These are phyloP conservation scores for Caiman crocodilus DNA, from an alignment of 2,797 vertebrate species.

Conservation along the genomic window DNA sequence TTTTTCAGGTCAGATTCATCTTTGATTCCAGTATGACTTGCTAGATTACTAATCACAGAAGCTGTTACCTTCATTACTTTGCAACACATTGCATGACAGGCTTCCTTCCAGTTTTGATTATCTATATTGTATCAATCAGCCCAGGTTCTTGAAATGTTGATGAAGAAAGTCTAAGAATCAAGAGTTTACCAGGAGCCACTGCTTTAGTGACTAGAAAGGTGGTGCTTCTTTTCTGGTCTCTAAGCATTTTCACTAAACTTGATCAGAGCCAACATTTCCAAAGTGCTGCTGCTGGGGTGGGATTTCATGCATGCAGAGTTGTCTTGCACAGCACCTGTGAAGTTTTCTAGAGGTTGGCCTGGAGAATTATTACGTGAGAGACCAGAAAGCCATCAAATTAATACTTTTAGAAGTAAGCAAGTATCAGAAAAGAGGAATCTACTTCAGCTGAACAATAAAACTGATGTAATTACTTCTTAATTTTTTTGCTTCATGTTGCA, in stretches of 20 bases:
- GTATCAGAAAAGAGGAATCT: not conserved
- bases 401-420: not conserved
- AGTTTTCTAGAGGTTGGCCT: not conserved
- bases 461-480: not conserved
- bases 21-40: not conserved
- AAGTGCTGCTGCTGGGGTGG: not conserved
- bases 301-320: not conserved
- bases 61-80: not conserved
- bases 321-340: not conserved
- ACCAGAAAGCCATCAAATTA: not conserved
- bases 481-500: not conserved
- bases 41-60: not conserved
- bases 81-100: not conserved
- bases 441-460: not conserved
- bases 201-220: not conserved
- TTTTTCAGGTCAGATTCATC: not conserved
- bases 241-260: not conserved
- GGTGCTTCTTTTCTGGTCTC: not conserved
- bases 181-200: not conserved
- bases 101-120: not conserved
- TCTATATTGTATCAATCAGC: not conserved
- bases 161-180: not conserved
- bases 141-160: not conserved
- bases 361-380: not conserved
- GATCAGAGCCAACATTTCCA: not conserved